phyloP scores from a whole-genome alignment of 2,888 invertebrate species.

The Tenodera sinensis region DNA sequence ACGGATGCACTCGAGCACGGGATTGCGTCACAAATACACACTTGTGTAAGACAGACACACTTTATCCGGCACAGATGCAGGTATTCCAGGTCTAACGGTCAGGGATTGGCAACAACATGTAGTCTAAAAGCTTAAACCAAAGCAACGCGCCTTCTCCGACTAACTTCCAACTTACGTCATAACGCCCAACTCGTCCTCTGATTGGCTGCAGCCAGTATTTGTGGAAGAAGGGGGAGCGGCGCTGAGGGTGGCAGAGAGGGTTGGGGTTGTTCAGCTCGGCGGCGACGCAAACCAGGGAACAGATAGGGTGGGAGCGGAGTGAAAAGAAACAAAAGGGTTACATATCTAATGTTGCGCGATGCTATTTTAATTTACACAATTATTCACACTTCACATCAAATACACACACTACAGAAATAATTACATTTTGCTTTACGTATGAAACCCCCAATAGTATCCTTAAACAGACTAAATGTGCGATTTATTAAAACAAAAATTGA shows the following conservation, averaged over 20 bases:
- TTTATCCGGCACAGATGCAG: background rate
- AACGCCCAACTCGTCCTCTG: background rate
- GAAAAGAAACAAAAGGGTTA: background rate
- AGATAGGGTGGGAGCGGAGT: background rate
- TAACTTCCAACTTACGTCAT: conserved; percentile 1
- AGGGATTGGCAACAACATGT: background rate
- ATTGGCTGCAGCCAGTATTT: background rate
- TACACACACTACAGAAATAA: too few species aligned
- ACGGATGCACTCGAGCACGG: background rate
- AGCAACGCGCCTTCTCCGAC: background rate
- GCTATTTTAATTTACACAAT: too few species aligned
- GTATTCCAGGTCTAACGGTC: background rate
- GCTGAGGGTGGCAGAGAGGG: background rate
- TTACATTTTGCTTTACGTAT: too few species aligned
- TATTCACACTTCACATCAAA: too few species aligned
- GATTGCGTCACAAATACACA: background rate
- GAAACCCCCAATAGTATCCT: too few species aligned
- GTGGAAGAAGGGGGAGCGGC: background rate
- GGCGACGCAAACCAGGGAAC: background rate
- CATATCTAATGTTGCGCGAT: background rate
- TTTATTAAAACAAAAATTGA: too few species aligned
- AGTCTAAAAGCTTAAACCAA: background rate
- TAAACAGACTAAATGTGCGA: too few species aligned
- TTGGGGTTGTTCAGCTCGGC: background rate
- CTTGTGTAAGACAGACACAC: background rate